A percentile compares a stretch with the other conserved stretches of the same genome.
phyloP scores from a whole-genome alignment of 2,888 invertebrate species.

The Diogma glabrata region DNA sequence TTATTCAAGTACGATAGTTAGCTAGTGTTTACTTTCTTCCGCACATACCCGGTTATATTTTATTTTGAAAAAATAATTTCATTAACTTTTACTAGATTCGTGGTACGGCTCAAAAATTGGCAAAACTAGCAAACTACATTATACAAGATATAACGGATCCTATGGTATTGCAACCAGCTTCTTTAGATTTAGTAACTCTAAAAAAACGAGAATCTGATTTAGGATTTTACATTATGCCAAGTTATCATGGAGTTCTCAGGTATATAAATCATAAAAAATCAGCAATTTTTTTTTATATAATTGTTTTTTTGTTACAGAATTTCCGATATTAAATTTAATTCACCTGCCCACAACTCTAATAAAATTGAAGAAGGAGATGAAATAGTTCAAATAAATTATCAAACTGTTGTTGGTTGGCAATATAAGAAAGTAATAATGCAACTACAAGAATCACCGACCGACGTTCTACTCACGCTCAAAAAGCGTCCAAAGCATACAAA shows the following conservation, averaged over 20 bases:
- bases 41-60: background rate
- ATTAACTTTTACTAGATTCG: constrained; percentile 27
- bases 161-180: constrained; percentile 80
- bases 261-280: constrained; percentile 27
- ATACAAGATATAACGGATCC: constrained; percentile 83
- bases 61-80: no score
- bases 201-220: constrained; percentile 79
- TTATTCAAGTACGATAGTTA: no score
- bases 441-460: constrained; percentile 65
- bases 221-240: constrained; percentile 81
- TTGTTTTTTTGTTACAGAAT: constrained; percentile 46
- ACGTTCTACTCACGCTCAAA: constrained; percentile 69
- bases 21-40: background rate
- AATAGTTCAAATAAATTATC: constrained; percentile 77
- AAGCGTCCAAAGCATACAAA: constrained; percentile 72
- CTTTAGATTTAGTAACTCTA: constrained; percentile 76
- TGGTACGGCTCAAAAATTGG: constrained; percentile 60
- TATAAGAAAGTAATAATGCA: constrained; percentile 62
- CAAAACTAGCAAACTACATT: constrained; percentile 71
- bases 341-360: constrained; percentile 83
- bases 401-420: constrained; percentile 71
- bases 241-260: constrained; percentile 62
- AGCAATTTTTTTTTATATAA: background rate
- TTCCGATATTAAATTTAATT: constrained; percentile 79
- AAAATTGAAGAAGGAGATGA: constrained; percentile 94